Conservation (phyloP, 2,888 invertebrate genomes). For the Xestia xanthographa region DNA sequence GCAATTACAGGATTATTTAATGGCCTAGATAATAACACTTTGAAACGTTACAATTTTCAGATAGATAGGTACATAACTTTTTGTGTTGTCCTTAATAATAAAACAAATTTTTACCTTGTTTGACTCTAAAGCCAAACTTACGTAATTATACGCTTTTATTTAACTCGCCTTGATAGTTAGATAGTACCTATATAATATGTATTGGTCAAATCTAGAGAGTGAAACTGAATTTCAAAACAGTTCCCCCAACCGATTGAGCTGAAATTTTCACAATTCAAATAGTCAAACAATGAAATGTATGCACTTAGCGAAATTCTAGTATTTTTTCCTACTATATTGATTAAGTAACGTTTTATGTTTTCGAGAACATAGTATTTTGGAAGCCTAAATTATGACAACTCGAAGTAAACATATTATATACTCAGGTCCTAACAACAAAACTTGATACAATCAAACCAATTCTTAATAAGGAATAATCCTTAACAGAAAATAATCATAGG, state of each 20-base stretch:
- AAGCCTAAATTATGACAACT: no score
- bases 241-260: not conserved
- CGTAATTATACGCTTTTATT: not conserved
- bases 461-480: no score
- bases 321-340: no score
- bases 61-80: not conserved
- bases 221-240: not conserved
- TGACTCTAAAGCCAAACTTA: not conserved
- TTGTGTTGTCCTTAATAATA: not conserved
- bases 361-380: no score
- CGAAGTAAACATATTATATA: not conserved
- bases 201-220: not conserved
- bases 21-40: not conserved
- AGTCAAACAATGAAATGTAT: no score
- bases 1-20: not conserved
- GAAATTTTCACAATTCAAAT: not conserved
- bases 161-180: not conserved
- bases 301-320: no score
- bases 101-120: conserved; percentile 21
- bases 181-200: not conserved
- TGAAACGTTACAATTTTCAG: not conserved
- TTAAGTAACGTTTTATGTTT: no score
- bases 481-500: not conserved
- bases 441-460: not conserved
- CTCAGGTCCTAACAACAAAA: not conserved